Evolutionary conservation across 2,888 invertebrate species (phyloP), one percentile per base, ranked within the genome.

Genomic region (Cataglyphis livida): DNA sequence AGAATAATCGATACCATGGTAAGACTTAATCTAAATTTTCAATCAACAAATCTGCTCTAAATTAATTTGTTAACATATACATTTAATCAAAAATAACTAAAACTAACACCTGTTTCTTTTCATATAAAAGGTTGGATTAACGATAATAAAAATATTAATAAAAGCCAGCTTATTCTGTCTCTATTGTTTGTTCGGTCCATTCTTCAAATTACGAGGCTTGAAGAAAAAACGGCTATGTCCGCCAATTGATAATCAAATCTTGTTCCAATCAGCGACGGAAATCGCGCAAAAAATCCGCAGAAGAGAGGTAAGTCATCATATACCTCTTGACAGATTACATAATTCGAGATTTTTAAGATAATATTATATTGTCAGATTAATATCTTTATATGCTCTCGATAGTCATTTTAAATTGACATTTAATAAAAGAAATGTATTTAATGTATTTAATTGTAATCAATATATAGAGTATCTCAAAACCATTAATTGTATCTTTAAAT

Each of bases 251-350:
- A 96, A 97, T 93, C 96, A 96, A 32, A 92, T 98, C 87, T 95
- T 98, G 70, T 95, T 96, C 92, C 96, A 96, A 91, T 96, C 97
- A 84, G 98, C 97, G 61, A 96, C 96, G 18, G 95, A 96, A 82
- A 94, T 98, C 83, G 96, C 97, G 6, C 95, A 95, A 90, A 96
- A 96, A 95, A 98, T 98, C 91, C 96, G 98, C 92, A 96, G 95
- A 71, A 96, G 95, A 95, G 95, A 97, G 96, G 97, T 97, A 91
- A 95, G 94, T 15, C 4, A 32, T 25, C 25, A 25, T 10, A 51
- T 1, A 35, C 61, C 0, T 10, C 4, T 32, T 0, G 1, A n/a
- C 12, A 2, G 12, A 73, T 73, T 3, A 32, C n/a, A 51, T n/a
- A 15, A 64, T 21, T 35, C n/a, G 15, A 38, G 9, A 35, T 54